Conservation (phyloP, 1,140 invertebrate genomes). For the Apis laboriosa region DNA sequence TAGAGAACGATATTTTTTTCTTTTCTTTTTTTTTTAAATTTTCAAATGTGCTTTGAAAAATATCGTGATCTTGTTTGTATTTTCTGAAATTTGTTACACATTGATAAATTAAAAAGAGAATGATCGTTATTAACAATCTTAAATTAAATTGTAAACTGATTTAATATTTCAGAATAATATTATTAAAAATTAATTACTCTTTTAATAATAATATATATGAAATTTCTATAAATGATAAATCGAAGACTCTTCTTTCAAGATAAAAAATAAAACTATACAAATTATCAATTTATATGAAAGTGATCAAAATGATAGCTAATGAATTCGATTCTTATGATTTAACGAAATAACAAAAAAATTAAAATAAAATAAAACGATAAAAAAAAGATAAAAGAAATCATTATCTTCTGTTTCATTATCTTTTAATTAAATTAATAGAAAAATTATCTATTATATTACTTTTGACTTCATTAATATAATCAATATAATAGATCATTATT, state of each 20-base stretch:
- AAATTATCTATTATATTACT: too few relatives aligned
- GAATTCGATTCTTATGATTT: slow-evolving; percentile 3
- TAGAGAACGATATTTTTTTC: background rate
- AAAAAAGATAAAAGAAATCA: background rate
- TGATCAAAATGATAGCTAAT: background rate
- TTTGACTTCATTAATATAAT: too few relatives aligned
- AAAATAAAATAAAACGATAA: background rate
- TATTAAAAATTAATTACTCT: background rate
- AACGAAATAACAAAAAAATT: background rate
- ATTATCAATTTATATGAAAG: slow-evolving; percentile 22
- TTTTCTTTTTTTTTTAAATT: background rate
- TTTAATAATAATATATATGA: background rate
- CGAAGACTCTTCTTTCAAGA: too few relatives aligned
- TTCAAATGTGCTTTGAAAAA: too few relatives aligned
- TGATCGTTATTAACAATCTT: background rate
- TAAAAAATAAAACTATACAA: too few relatives aligned
- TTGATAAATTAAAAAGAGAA: too few relatives aligned
- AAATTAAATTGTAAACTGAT: background rate
- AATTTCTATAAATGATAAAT: background rate
- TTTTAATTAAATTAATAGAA: too few relatives aligned
- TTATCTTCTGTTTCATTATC: too few relatives aligned
- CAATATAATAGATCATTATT: too few relatives aligned
- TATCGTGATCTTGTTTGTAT: too few relatives aligned
- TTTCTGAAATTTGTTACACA: too few relatives aligned
- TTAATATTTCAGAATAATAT: background rate